Evolutionary conservation across 2,797 vertebrate genomes (phyloP), one percentile per base, ranked within the genome.

Genomic region (Fistularia commersonii): DNA sequence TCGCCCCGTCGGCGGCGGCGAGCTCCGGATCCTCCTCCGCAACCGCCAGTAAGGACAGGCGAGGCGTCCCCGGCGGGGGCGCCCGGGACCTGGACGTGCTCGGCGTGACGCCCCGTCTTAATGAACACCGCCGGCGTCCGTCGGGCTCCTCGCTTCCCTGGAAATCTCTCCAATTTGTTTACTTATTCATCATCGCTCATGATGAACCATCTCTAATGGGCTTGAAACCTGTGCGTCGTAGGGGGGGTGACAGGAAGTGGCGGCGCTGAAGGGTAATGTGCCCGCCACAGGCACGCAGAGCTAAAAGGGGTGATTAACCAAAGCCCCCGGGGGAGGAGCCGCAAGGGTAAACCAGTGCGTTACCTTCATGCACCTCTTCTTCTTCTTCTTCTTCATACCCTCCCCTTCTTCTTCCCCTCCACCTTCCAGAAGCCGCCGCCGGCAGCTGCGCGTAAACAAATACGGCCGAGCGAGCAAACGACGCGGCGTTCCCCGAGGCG

Each of bases 231-330:
- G 66, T 52, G 44, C 45, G 3, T 36, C 41, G 54, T 9, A 52
- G 23, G 23, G 23, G 23, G 23, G 23, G 2, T 23, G 23, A 23
- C 23, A 23, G 23, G 23, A 23, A 23, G 4, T 4, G 40, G 37
- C 23, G 6, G 51, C 61, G 31, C 58, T 74, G 76, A 81, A 83
- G 78, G 80, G 77, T 84, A 84, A 84, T 76, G 53, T 76, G 78
- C 73, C 84, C 83, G 76, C 83, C 84, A 81, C 80, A 13, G 69
- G 56, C 78, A 74, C 80, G 79, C 72, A 72, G 69, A 79, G 81
- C 74, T 85, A 65, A 79, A 82, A 74, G 79, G 79, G 23, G 70
- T 85, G 82, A 89, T 88, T 86, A 85, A 86, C 80, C 61, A 75
- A 81, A 74, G 51, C 72, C 77, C 80, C 0, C 6, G 65, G 67